Evolutionary conservation across 2,113 vertebrate genomes (phyloP).

Genomic region (Scomber colias): DNA sequence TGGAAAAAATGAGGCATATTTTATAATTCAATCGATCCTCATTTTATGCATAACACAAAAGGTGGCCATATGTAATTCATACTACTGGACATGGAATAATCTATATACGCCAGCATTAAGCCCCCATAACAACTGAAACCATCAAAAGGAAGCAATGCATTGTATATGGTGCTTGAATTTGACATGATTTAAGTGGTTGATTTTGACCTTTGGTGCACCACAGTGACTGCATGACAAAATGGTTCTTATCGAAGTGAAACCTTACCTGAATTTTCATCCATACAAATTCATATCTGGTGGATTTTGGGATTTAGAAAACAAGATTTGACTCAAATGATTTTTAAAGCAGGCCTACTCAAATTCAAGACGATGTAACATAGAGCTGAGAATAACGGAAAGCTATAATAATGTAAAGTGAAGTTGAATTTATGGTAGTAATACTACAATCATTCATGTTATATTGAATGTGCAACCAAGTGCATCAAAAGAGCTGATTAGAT

Average conservation of each 20-base stretch:
- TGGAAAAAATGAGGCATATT: conserved; percentile 26
- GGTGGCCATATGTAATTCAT: conserved; percentile 25
- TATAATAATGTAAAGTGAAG: conserved; percentile 14
- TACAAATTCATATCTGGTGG: background rate
- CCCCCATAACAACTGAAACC: background rate
- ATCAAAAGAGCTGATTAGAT: conserved; percentile 42
- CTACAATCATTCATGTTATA: background rate
- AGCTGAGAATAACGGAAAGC: background rate
- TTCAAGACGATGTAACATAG: background rate
- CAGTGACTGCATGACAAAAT: background rate
- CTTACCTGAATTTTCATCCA: background rate
- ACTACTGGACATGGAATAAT: conserved; percentile 4
- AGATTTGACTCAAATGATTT: background rate
- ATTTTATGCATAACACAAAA: conserved; percentile 24
- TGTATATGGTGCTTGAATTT: background rate
- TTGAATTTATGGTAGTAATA: conserved; percentile 14
- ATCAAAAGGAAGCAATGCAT: background rate
- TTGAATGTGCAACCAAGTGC: conserved; percentile 42
- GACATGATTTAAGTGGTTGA: background rate
- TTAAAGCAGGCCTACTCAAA: background rate
- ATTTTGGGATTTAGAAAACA: background rate
- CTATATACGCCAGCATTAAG: background rate
- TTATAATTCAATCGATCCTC: conserved; percentile 49
- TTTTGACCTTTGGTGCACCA: background rate
- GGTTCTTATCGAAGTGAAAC: background rate